phyloP scores from a whole-genome alignment of 2,113 vertebrate species.

The Cochlearius cochlearius region DNA sequence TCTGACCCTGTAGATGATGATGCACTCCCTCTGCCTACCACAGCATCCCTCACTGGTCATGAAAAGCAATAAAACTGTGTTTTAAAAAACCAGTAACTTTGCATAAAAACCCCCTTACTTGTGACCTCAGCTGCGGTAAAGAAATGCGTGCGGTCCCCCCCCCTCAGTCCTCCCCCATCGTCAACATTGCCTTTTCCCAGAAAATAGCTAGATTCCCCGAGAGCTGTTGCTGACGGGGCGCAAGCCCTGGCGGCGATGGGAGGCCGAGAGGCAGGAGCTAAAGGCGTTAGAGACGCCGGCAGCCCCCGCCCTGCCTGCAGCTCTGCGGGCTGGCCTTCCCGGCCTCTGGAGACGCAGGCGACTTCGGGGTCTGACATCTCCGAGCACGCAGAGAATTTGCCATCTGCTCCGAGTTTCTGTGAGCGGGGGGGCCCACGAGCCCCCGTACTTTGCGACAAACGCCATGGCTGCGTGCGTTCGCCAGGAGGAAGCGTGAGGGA shows the following conservation, averaged over 20 bases:
- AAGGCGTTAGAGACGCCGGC: background rate
- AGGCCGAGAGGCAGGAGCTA: background rate
- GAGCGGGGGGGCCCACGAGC: background rate
- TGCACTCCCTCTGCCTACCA: background rate
- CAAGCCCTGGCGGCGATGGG: background rate
- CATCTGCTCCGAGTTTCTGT: background rate
- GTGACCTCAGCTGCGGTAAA: background rate
- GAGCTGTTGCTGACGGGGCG: background rate
- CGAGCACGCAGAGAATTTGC: fast-evolving
- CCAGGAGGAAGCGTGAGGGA: background rate
- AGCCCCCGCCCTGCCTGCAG: background rate
- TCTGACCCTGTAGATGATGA: background rate
- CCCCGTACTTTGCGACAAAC: background rate
- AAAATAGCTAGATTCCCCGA: background rate
- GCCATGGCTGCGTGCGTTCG: background rate
- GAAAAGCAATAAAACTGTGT: background rate
- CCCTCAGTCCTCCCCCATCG: background rate
- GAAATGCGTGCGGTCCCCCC: background rate
- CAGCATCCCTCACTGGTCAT: background rate
- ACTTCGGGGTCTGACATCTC: background rate
- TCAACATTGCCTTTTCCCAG: background rate
- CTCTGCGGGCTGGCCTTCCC: background rate
- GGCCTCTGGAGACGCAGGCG: background rate
- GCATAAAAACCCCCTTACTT: background rate
- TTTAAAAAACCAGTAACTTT: background rate